These are phyloP conservation scores for Drosophila pseudoananassae DNA, from an alignment of 1,140 invertebrate species.

Conservation along the genomic window DNA sequence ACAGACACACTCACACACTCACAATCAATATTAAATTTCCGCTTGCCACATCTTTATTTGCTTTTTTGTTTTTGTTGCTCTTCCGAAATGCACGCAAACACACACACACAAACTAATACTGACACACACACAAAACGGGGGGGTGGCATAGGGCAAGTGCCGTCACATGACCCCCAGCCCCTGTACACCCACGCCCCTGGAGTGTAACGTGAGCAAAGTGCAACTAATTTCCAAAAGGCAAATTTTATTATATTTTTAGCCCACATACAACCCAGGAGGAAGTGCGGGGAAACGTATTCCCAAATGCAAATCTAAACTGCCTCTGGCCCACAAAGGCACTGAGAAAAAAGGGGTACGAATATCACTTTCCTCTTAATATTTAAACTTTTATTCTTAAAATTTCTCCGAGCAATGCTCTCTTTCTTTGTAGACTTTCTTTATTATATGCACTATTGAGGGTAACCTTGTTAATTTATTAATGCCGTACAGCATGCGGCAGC, in stretches of 20 bases:
- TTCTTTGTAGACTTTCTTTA: too few relatives aligned
- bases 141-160: conserved; percentile 32
- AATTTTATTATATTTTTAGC: conserved; percentile 70
- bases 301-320: conserved; percentile 79
- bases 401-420: too few relatives aligned
- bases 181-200: conserved; percentile 15
- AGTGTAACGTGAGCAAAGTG: conserved; percentile 69
- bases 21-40: conserved; percentile 80
- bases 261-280: conserved; percentile 29
- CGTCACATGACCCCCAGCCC: conserved; percentile 1
- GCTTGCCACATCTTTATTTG: conserved; percentile 79
- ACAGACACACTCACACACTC: conserved; percentile 6
- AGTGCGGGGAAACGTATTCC: conserved; percentile 55
- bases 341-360: neutral
- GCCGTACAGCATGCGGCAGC: too few relatives aligned
- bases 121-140: neutral
- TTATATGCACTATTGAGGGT: too few relatives aligned
- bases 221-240: conserved; percentile 78
- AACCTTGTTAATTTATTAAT: too few relatives aligned
- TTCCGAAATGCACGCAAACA: conserved; percentile 27
- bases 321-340: conserved; percentile 43
- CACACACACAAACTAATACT: neutral
- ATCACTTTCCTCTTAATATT: too few relatives aligned
- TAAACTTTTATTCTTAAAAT: too few relatives aligned
- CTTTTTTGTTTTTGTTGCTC: conserved; percentile 23